phyloP scores from a whole-genome alignment of 2,888 invertebrate species.

The Thereva nobilitata region DNA sequence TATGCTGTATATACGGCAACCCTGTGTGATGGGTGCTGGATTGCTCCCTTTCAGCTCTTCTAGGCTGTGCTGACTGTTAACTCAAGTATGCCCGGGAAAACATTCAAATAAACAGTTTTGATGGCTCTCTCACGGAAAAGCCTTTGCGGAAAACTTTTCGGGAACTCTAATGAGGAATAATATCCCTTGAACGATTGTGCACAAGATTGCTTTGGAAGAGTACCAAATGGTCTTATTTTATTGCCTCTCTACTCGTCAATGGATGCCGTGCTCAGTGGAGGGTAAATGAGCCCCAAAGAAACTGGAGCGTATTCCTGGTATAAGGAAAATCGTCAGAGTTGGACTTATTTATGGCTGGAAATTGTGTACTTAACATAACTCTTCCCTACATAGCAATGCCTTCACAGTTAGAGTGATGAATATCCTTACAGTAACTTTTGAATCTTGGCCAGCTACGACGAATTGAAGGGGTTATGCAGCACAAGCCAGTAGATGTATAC shows the following conservation, averaged over 20 bases:
- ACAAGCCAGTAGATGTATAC: too few species aligned
- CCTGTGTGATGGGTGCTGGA: too few species aligned
- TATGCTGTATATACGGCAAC: too few species aligned
- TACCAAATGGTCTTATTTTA: conserved; percentile 28
- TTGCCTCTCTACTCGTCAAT: background rate
- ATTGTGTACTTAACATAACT: too few species aligned
- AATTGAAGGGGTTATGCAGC: too few species aligned
- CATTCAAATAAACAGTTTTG: conserved; percentile 27
- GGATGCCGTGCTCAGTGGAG: background rate
- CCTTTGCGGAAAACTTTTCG: conserved; percentile 19
- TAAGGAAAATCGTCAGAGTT: too few species aligned
- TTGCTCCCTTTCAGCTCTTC: background rate
- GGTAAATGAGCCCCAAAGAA: background rate
- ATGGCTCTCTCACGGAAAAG: conserved; percentile 21
- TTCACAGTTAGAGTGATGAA: too few species aligned
- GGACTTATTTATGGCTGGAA: too few species aligned
- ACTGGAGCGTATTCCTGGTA: too few species aligned
- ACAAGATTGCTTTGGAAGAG: conserved; percentile 26
- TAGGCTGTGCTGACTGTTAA: conserved; percentile 19
- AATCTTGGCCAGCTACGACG: too few species aligned
- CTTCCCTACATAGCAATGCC: too few species aligned
- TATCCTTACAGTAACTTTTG: too few species aligned
- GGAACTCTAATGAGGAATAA: conserved; percentile 31
- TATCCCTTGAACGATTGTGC: conserved; percentile 28
- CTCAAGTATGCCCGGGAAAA: conserved; percentile 27